phyloP scores from a whole-genome alignment of 2,888 invertebrate genomes.

The Drosophila kambysellisi region DNA sequence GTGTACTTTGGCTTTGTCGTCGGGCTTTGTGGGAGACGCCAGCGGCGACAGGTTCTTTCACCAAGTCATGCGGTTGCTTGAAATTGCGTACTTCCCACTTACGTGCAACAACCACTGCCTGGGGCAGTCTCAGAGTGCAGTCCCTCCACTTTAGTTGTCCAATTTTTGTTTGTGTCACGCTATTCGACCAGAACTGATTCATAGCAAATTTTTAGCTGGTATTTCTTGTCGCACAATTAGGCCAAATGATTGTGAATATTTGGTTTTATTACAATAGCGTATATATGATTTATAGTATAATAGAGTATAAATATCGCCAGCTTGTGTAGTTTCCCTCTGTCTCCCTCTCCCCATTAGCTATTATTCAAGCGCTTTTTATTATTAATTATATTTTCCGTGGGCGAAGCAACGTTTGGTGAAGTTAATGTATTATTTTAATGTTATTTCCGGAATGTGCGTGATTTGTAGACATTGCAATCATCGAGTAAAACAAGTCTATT shows the following conservation, averaged over 20 bases:
- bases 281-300: conserved; percentile 30
- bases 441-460: conserved; percentile 73
- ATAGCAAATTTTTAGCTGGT: conserved; percentile 1
- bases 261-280: conserved; percentile 68
- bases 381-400: conserved; percentile 52
- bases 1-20: conserved; percentile 33
- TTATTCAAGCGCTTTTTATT: conserved; percentile 24
- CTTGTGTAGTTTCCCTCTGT: background rate
- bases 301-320: conserved; percentile 22
- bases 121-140: conserved; percentile 36
- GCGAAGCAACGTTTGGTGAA: conserved; percentile 72
- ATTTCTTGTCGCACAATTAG: conserved; percentile 64
- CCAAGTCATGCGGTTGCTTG: conserved; percentile 27
- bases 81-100: conserved; percentile 49
- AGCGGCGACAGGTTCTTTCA: conserved; percentile 46
- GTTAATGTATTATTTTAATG: conserved; percentile 79
- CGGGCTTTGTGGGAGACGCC: conserved; percentile 27
- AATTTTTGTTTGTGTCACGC: conserved; percentile 72
- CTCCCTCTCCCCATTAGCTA: background rate
- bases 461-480: conserved; percentile 44
- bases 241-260: conserved; percentile 76
- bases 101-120: conserved; percentile 62
- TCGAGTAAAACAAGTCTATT: conserved; percentile 8
- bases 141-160: conserved; percentile 26
- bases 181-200: conserved; percentile 44